Percentiles rank a stretch among this genome's conserved stretches.
Conservation (phyloP, 2,113 vertebrate genomes). For the Onychorhynchus coronatus region DNA sequence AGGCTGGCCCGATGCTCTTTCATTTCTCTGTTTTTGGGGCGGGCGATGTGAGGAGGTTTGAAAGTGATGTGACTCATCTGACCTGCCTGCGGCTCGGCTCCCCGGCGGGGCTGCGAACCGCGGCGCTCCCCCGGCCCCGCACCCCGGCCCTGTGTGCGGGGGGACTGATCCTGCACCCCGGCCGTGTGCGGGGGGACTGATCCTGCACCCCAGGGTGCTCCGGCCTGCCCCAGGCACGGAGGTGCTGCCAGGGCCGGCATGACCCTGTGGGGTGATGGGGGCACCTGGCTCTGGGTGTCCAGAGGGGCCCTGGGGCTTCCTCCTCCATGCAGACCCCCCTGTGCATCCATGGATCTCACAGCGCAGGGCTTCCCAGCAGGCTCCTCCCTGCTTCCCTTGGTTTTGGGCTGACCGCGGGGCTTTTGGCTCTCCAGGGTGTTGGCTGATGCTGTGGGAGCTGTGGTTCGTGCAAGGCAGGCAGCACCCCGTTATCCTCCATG, state of each 20-base stretch:
- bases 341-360: background rate
- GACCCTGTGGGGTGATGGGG: accelerated
- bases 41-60: conserved; percentile 44
- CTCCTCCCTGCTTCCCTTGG: background rate
- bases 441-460: background rate
- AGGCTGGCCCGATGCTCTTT: background rate
- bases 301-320: accelerated
- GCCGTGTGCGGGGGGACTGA: too few relatives aligned
- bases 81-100: background rate
- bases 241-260: background rate
- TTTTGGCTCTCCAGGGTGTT: accelerated
- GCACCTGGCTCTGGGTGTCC: accelerated
- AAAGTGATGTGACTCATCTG: conserved; percentile 69
- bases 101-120: conserved; percentile 56
- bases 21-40: conserved; percentile 7
- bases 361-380: background rate
- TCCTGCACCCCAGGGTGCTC: background rate
- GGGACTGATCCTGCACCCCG: background rate
- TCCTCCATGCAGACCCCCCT: background rate
- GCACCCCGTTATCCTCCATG: background rate
- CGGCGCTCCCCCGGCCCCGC: background rate
- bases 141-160: too few relatives aligned
- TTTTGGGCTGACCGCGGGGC: background rate
- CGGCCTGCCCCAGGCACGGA: accelerated
- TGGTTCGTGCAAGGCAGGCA: background rate